Percentiles rank a stretch among this genome's conserved stretches.
Evolutionary conservation across 2,113 vertebrate species (phyloP).

Genomic region (Collichthys lucidus): DNA sequence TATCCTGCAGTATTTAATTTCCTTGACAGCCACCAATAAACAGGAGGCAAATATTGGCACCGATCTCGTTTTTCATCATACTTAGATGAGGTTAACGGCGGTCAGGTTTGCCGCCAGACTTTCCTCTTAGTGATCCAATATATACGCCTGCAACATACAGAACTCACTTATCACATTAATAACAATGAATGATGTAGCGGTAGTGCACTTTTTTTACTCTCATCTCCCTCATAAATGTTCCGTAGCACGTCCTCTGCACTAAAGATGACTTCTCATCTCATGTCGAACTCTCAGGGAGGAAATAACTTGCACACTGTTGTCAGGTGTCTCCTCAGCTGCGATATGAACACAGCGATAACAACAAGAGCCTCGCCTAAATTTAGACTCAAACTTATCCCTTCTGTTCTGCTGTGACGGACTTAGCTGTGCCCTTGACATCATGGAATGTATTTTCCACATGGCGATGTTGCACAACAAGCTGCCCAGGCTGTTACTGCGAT

Average conservation of each 20-base stretch:
- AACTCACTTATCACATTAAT: not conserved
- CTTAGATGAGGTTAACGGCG: conserved; percentile 5
- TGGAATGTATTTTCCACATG: conserved; percentile 72
- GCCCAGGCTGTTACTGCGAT: conserved; percentile 24
- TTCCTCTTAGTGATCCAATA: not conserved
- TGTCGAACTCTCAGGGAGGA: conserved; percentile 24
- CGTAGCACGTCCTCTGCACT: not conserved
- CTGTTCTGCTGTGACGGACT: conserved; percentile 55
- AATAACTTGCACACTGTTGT: conserved; percentile 28
- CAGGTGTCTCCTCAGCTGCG: conserved; percentile 54
- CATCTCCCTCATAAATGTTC: conserved; percentile 5
- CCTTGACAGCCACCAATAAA: conserved; percentile 61
- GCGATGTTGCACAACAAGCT: conserved; percentile 48
- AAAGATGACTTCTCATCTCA: conserved; percentile 9
- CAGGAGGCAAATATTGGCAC: conserved; percentile 54
- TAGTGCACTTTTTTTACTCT: not conserved
- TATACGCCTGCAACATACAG: not conserved
- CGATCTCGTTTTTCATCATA: conserved; percentile 34
- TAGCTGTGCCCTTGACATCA: conserved; percentile 65
- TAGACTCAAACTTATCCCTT: conserved; percentile 60
- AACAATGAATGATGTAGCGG: not conserved
- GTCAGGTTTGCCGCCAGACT: not conserved
- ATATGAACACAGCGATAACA: conserved; percentile 75
- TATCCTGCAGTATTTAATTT: conserved; percentile 58
- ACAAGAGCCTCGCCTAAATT: conserved; percentile 75